phyloP scores from a whole-genome alignment of 2,888 invertebrate species.

The Pyrgus malvae region DNA sequence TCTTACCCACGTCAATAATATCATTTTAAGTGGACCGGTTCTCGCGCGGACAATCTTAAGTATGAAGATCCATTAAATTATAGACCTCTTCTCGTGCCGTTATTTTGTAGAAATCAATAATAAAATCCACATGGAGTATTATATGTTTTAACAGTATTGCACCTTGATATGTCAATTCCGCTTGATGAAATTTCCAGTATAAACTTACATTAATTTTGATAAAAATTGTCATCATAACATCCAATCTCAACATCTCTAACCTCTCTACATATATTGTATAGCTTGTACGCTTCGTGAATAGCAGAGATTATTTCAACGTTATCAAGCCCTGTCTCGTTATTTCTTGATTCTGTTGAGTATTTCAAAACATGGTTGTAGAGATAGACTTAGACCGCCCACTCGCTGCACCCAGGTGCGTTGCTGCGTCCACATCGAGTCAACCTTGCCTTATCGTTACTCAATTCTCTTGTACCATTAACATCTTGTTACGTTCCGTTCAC shows the following conservation, averaged over 20 bases:
- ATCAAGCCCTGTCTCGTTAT: constrained; percentile 51
- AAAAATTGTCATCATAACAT: not conserved
- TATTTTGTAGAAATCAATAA: constrained; percentile 24
- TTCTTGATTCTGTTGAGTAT: constrained; percentile 46
- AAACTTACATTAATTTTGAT: not conserved
- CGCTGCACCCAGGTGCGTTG: constrained; percentile 66
- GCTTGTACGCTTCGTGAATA: not conserved
- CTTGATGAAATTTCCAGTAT: not conserved
- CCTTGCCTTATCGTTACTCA: constrained; percentile 53
- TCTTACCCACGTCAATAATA: constrained; percentile 63
- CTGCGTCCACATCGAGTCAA: constrained; percentile 44
- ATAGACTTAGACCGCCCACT: constrained; percentile 67
- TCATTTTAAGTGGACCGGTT: constrained; percentile 74
- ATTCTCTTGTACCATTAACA: constrained; percentile 46
- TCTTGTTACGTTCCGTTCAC: constrained; percentile 27
- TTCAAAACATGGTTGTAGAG: constrained; percentile 51
- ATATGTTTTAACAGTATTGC: too few relatives aligned
- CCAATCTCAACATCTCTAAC: not conserved
- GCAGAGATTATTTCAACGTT: constrained; percentile 12
- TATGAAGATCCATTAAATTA: constrained; percentile 50
- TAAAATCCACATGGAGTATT: not conserved
- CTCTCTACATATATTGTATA: not conserved
- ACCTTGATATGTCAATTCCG: not conserved
- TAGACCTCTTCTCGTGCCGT: constrained; percentile 39
- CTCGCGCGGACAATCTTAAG: constrained; percentile 48